These are phyloP conservation scores for Enteromius treurensis DNA, from an alignment of 2,797 vertebrate genomes.

Conservation along the genomic window DNA sequence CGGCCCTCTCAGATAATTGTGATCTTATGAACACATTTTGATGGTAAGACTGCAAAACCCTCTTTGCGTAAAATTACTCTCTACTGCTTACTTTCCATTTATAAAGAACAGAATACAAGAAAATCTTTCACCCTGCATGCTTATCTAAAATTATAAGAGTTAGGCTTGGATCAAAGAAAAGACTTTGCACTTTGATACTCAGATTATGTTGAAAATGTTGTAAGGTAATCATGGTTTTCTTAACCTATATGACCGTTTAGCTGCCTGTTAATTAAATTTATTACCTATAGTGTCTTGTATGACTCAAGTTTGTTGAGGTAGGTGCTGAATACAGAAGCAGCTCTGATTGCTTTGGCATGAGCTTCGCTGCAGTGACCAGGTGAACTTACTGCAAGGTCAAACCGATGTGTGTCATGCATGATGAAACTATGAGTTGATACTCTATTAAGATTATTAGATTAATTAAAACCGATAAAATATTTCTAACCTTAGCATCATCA, in stretches of 20 bases:
- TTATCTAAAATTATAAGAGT: slow-evolving; percentile 63
- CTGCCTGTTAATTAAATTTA: not conserved
- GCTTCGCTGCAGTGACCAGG: not conserved
- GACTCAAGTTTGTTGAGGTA: not conserved
- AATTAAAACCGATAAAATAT: not conserved
- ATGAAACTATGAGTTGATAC: not conserved
- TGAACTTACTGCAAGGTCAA: slow-evolving; percentile 9
- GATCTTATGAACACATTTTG: not conserved
- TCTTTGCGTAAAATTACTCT: not conserved
- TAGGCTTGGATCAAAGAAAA: slow-evolving; percentile 18
- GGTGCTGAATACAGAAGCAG: not conserved
- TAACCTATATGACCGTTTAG: not conserved
- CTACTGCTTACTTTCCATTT: not conserved
- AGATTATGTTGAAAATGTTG: not conserved
- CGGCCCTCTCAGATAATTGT: not conserved
- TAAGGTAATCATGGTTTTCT: not conserved
- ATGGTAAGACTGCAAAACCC: not conserved
- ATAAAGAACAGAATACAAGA: not conserved
- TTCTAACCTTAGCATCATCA: not conserved
- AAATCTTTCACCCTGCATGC: slow-evolving; percentile 54
- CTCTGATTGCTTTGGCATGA: slow-evolving; percentile 22
- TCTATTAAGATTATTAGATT: not conserved
- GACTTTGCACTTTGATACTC: slow-evolving; percentile 60
- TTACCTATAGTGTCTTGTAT: not conserved
- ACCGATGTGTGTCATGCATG: not conserved